Base-by-base conservation (phyloP, 2,113 vertebrate genomes). In the Trichechus manatus region DNA sequence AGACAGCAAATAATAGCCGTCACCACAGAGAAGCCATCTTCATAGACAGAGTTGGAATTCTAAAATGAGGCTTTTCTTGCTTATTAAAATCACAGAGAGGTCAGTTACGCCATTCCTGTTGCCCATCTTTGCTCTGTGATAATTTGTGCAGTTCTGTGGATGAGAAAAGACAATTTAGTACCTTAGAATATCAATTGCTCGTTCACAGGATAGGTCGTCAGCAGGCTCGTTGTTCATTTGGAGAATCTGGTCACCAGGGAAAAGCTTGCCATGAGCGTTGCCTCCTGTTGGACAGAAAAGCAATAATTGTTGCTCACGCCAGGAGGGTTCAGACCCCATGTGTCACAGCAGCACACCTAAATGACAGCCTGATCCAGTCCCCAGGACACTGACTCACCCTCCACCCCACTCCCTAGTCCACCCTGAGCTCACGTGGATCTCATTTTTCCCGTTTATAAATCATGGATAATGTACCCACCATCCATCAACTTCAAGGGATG, bases 261-360 rank as follows among this genome's bases (percentile, higher is more conserved):
- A 99, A 91, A 99, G 99, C 96, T 99, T 99, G 94, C 99, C 99
- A 0, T 99, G 99, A 7, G 99, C 99, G 0, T 99, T 99, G 97
- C 99, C 99, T 93, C 99, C 99, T 99, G 98, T 1, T 1, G 95
- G 88, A 27, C 1, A 95, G 78, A 95, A 90, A 94, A 93, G 36
- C 64, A 74, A 44, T 56, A 56, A 82, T 29, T 70, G 75, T 29
- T 87, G 7, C 33, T 95, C 6, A 3, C 23, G 19, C 17, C 33
- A 22, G 59, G 53, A 64, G 33, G 14, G 25, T 5, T n/a, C 63
- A n/a, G 61, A 66, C 3, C 80, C 31, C 9, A 14, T 0, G 9
- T 17, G 47, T 74, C 82, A 95, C 29, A 68, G 39, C 0, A 1
- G 47, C 42, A 68, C 9, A n/a, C 31, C 8, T 8, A 33, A 61